Conservation (phyloP, 1,140 invertebrate genomes). For the Trichomalopsis sarcophagae region DNA sequence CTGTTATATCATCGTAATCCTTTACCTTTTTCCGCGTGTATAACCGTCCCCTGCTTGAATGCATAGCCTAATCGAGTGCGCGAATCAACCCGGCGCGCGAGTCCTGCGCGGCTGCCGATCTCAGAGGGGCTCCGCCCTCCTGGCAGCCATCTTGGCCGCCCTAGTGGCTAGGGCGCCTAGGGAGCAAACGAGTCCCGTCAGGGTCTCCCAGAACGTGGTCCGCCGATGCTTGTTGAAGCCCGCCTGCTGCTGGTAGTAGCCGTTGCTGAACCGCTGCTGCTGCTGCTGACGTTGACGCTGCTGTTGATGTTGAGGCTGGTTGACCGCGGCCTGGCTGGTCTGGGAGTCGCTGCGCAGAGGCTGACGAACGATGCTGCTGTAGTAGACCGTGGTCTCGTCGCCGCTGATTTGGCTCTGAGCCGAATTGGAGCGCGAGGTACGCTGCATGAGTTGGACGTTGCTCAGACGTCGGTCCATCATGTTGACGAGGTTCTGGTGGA, state of each 20-base stretch:
- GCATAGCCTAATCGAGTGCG: not conserved
- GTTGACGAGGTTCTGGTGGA: constrained; percentile 66
- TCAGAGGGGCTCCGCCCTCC: constrained; percentile 66
- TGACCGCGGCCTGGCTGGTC: not conserved
- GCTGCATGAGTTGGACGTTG: constrained; percentile 64
- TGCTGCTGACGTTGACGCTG: not conserved
- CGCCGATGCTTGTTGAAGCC: constrained; percentile 54
- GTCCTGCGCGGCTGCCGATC: constrained; percentile 18
- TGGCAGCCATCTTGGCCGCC: constrained; percentile 70
- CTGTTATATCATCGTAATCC: too few relatives aligned
- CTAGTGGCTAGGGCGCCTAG: constrained; percentile 71
- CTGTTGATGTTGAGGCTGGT: constrained; percentile 1
- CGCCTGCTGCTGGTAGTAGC: not conserved
- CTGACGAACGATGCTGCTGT: not conserved
- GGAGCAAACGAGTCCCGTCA: constrained; percentile 72
- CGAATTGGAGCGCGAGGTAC: constrained; percentile 54
- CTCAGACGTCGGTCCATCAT: constrained; percentile 69
- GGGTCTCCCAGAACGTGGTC: constrained; percentile 69
- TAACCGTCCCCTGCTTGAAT: not conserved
- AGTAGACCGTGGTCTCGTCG: not conserved
- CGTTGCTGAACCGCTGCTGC: not conserved
- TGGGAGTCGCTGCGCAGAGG: not conserved
- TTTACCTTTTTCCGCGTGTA: too few relatives aligned
- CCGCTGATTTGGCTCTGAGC: constrained; percentile 38
- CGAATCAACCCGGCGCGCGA: constrained; percentile 1